Conservation (phyloP, 64 coral and sea anemone species). For the Platygyra sinensis region DNA sequence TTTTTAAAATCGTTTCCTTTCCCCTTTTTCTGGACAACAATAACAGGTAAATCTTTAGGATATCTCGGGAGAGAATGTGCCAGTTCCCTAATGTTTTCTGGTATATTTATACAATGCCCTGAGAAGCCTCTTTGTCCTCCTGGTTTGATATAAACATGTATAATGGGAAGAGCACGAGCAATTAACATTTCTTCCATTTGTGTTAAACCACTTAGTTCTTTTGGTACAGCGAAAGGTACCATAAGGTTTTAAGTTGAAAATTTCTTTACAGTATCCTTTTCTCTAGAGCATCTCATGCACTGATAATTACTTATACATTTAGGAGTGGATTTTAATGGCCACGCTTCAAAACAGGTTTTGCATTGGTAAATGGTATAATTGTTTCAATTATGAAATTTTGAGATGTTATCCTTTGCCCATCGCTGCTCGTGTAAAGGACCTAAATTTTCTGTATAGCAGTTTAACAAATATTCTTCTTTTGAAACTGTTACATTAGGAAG, state of each 20-base stretch:
- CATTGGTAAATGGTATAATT: conserved; percentile 49
- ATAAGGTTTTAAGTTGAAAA: conserved; percentile 61
- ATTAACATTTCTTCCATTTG: conserved; percentile 78
- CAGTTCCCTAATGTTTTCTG: conserved; percentile 52
- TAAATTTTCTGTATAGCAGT: conserved; percentile 39
- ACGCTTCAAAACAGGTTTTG: conserved; percentile 53
- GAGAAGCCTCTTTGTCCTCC: conserved; percentile 71
- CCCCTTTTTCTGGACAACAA: conserved; percentile 41
- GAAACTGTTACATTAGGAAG: too few relatives aligned
- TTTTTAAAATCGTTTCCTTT: conserved; percentile 51
- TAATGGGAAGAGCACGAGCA: conserved; percentile 55
- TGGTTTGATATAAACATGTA: conserved; percentile 59
- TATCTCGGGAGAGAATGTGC: conserved; percentile 54
- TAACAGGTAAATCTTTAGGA: conserved; percentile 66
- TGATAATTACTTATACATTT: conserved; percentile 37
- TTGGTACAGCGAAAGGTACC: conserved; percentile 45
- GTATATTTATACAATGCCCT: conserved; percentile 64
- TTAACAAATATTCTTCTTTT: conserved; percentile 39
- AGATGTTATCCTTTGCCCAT: conserved; percentile 19
- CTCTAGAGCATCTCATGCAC: conserved; percentile 29
- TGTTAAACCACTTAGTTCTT: conserved; percentile 47
- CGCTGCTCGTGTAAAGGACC: neutral
- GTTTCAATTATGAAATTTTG: conserved; percentile 58
- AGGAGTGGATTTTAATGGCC: conserved; percentile 24
- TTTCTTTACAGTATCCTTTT: conserved; percentile 30